Conservation (phyloP, 2,797 vertebrate genomes). For the Vespertilio murinus region DNA sequence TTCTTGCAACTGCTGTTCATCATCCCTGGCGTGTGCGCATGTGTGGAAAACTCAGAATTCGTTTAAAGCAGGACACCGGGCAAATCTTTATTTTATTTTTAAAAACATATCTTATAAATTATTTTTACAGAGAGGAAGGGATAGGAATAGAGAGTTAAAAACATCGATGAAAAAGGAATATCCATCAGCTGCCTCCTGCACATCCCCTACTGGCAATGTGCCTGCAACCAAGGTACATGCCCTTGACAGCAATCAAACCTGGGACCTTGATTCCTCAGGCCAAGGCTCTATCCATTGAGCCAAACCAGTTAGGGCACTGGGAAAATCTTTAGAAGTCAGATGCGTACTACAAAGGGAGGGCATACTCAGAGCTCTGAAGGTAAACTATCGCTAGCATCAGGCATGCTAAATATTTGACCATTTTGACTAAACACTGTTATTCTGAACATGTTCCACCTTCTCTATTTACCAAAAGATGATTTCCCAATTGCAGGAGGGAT, state of each 20-base stretch:
- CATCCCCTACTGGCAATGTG: too few species aligned
- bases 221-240: too few species aligned
- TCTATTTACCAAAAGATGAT: constrained; percentile 67
- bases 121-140: too few species aligned
- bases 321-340: not conserved
- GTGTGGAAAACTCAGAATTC: constrained; percentile 56
- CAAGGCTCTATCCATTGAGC: too few species aligned
- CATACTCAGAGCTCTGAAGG: not conserved
- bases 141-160: too few species aligned
- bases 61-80: constrained; percentile 42
- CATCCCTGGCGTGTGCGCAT: constrained; percentile 26
- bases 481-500: constrained; percentile 63
- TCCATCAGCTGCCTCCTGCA: too few species aligned
- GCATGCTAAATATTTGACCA: constrained; percentile 52
- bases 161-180: too few species aligned
- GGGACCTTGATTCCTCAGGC: too few species aligned
- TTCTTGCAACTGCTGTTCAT: constrained; percentile 69
- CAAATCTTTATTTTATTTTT: not conserved
- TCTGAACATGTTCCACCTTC: constrained; percentile 5
- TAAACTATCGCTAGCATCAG: not conserved
- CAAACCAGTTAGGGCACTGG: not conserved
- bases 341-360: not conserved
- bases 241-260: too few species aligned
- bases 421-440: not conserved
- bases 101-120: too few species aligned